A percentile compares a stretch with the other conserved stretches of the same genome.
phyloP scores from a whole-genome alignment of 1,140 invertebrate species.

The Tetramorium alpestre region DNA sequence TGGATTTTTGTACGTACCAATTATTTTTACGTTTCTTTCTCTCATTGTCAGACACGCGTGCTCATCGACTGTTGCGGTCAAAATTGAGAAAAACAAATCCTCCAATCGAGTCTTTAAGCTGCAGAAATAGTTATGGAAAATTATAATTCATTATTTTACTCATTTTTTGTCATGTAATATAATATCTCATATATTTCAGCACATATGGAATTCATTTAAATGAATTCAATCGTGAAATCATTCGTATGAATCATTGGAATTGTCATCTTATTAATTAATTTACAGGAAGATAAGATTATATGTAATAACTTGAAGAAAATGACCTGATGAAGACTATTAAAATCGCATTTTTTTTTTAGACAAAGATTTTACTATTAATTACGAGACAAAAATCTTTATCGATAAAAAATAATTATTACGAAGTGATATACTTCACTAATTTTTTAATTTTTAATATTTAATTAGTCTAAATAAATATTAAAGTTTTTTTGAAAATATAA shows the following conservation, averaged over 20 bases:
- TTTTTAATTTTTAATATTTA: background rate
- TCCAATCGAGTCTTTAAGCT: background rate
- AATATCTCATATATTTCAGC: background rate
- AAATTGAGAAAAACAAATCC: background rate
- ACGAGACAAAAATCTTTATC: background rate
- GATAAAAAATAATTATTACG: background rate
- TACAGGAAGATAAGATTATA: too few species aligned
- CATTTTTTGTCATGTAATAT: background rate
- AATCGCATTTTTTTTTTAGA: too few species aligned
- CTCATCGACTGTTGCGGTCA: background rate
- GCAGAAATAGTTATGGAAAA: background rate
- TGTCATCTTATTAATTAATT: background rate
- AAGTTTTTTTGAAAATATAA: background rate
- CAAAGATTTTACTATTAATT: background rate
- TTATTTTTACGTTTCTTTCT: conserved; percentile 1
- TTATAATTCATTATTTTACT: background rate
- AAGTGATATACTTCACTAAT: background rate
- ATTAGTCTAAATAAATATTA: background rate
- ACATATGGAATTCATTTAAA: background rate
- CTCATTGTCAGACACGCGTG: background rate
- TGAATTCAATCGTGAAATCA: background rate
- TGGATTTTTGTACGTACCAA: conserved; percentile 80
- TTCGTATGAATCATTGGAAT: background rate
- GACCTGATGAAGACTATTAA: too few species aligned
- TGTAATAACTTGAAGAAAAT: too few species aligned